phyloP scores from a whole-genome alignment of 2,113 vertebrate genomes.

The Empidonax alnorum region DNA sequence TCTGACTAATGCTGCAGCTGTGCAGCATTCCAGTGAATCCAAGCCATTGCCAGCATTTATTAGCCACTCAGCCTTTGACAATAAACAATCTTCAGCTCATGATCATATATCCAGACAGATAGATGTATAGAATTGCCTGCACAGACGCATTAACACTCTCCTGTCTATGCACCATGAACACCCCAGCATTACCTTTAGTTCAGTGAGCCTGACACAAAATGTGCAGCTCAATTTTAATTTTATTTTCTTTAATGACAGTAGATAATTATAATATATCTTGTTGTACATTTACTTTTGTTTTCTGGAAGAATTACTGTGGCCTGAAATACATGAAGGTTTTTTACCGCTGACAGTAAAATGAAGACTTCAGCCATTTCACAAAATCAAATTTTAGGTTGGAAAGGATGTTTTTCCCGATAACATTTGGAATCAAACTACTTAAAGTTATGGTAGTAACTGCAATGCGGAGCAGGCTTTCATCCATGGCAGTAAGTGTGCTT shows the following conservation, averaged over 20 bases:
- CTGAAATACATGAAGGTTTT: neutral
- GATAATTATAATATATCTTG: neutral
- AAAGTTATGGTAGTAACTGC: neutral
- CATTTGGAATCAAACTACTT: neutral
- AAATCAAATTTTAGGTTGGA: neutral
- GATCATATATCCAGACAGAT: conserved; percentile 45
- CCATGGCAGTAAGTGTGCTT: neutral
- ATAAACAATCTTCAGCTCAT: conserved; percentile 68
- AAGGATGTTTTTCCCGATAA: neutral
- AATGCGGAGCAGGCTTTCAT: neutral
- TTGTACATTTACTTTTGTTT: neutral
- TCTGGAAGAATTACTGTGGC: neutral
- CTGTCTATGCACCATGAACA: neutral
- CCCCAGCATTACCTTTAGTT: neutral
- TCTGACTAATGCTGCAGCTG: conserved; percentile 78
- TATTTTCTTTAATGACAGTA: neutral
- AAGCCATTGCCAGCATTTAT: conserved; percentile 72
- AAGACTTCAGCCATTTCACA: neutral
- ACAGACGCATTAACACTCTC: conserved; percentile 15
- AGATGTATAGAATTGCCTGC: conserved; percentile 21
- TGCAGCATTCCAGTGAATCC: conserved; percentile 66
- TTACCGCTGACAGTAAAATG: neutral
- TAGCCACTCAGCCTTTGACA: conserved; percentile 72
- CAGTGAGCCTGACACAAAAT: neutral
- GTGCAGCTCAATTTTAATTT: neutral